Evolutionary conservation across 2,888 invertebrate species (phyloP).

Genomic region (Tortrix viridana): DNA sequence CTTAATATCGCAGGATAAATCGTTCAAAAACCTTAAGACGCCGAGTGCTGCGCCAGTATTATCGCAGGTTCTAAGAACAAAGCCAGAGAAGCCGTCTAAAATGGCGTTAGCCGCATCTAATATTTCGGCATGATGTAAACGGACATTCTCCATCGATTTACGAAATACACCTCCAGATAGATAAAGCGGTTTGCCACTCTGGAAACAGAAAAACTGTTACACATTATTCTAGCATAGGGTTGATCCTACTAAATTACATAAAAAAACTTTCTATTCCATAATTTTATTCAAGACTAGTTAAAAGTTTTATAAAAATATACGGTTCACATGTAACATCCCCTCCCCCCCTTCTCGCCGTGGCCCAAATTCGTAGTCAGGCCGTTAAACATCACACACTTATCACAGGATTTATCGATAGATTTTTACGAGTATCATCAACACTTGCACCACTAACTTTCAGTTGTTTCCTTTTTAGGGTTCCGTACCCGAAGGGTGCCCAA

Average conservation of each 20-base stretch:
- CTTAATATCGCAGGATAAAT: conserved; percentile 59
- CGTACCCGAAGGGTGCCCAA: not conserved
- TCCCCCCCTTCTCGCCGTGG: too few relatives aligned
- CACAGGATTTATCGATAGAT: too few relatives aligned
- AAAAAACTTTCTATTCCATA: too few relatives aligned
- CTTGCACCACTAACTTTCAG: too few relatives aligned
- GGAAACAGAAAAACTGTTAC: conserved; percentile 27
- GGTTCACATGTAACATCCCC: too few relatives aligned
- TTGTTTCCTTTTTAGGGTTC: not conserved
- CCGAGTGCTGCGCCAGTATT: conserved; percentile 47
- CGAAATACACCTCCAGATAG: conserved; percentile 64
- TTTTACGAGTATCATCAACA: too few relatives aligned
- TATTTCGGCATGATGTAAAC: conserved; percentile 50
- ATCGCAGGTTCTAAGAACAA: conserved; percentile 53
- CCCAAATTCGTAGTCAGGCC: too few relatives aligned
- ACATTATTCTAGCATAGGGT: too few relatives aligned
- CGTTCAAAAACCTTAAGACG: conserved; percentile 56
- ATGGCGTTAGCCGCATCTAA: conserved; percentile 63
- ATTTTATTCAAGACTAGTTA: too few relatives aligned
- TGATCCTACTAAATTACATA: too few relatives aligned
- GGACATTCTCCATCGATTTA: conserved; percentile 47
- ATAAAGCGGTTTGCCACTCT: conserved; percentile 68
- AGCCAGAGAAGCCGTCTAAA: conserved; percentile 64
- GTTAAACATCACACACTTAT: too few relatives aligned
- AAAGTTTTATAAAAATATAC: too few relatives aligned